Evolutionary conservation across 2,113 vertebrate species (phyloP).

Genomic region (Rynchops niger): DNA sequence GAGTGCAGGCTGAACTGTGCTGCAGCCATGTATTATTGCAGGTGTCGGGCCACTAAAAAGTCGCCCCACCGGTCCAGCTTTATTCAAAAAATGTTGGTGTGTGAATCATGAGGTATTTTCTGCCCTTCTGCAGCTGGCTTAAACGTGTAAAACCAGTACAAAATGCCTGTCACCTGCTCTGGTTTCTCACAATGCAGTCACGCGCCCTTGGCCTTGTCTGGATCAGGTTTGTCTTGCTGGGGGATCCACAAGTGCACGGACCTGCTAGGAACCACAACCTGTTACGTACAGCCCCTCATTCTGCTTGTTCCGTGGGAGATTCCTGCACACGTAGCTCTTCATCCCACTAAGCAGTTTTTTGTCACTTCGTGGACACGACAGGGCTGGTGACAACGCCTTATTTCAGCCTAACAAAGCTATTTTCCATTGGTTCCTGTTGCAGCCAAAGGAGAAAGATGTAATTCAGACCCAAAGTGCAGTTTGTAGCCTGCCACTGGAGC

Average conservation of each 20-base stretch:
- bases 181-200: neutral
- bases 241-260: neutral
- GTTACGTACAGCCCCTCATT: neutral
- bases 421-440: neutral
- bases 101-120: neutral
- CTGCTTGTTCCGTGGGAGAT: neutral
- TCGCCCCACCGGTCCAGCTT: neutral
- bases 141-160: neutral
- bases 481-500: neutral
- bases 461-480: neutral
- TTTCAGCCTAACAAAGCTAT: neutral
- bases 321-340: rapidly evolving
- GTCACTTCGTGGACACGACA: rapidly evolving
- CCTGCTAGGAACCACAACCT: neutral
- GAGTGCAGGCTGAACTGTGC: neutral
- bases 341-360: neutral
- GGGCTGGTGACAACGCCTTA: neutral
- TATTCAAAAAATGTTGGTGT: neutral
- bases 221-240: neutral
- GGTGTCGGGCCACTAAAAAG: neutral
- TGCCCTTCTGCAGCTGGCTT: neutral
- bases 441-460: neutral
- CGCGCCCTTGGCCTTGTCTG: neutral
- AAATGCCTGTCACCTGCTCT: neutral
- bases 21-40: rapidly evolving